Conservation (phyloP, 1,140 invertebrate species). For the Drosophila nigromelanica region DNA sequence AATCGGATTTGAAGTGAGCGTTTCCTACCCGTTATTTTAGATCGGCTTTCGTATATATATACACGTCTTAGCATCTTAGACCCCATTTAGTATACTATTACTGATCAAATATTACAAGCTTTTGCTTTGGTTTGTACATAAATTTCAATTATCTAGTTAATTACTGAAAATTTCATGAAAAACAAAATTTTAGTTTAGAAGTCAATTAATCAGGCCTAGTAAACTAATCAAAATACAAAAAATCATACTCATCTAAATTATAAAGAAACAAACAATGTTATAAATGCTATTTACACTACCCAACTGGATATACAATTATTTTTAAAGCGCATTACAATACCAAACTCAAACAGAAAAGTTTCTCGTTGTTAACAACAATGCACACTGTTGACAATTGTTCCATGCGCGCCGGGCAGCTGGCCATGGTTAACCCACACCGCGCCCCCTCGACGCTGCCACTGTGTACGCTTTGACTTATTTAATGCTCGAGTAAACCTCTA, state of each 20-base stretch:
- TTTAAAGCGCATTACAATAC: constrained; percentile 56
- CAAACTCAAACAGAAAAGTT: constrained; percentile 68
- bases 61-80: too few species aligned
- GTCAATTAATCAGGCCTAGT: background rate
- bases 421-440: constrained; percentile 3
- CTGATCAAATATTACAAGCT: too few species aligned
- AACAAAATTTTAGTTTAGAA: too few species aligned
- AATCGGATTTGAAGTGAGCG: too few species aligned
- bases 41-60: too few species aligned
- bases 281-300: constrained; percentile 52
- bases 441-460: constrained; percentile 12
- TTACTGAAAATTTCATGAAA: too few species aligned
- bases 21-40: too few species aligned
- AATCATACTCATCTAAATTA: background rate
- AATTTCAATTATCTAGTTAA: too few species aligned
- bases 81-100: too few species aligned
- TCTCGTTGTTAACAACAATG: constrained; percentile 68
- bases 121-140: too few species aligned
- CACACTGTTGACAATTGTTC: constrained; percentile 74
- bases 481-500: constrained; percentile 76
- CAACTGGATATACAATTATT: constrained; percentile 59
- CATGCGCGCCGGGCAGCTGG: constrained; percentile 41
- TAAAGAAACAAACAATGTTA: constrained; percentile 28
- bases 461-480: constrained; percentile 69
- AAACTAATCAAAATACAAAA: constrained; percentile 1